Conservation (phyloP, 2,113 vertebrate genomes). For the Platichthys stellatus region DNA sequence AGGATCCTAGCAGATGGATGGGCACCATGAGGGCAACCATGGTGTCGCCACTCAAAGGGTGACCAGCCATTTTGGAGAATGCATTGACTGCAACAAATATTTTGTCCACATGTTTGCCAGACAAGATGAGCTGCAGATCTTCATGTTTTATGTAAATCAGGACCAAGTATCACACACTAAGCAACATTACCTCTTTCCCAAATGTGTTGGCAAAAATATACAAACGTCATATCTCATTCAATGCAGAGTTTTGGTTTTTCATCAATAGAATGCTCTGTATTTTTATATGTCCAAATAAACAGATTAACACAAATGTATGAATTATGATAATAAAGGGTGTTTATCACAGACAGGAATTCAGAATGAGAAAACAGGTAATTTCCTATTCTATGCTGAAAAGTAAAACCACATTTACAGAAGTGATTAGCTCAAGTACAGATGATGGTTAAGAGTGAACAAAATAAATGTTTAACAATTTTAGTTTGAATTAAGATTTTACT, state of each 20-base stretch:
- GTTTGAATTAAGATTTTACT: not conserved
- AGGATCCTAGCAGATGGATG: conserved; percentile 35
- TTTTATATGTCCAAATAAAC: no score
- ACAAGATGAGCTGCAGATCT: conserved; percentile 9
- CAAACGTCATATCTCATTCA: not conserved
- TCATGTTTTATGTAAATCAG: not conserved
- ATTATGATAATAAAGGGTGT: not conserved
- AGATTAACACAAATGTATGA: not conserved
- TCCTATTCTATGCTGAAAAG: not conserved
- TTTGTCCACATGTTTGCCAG: conserved; percentile 8
- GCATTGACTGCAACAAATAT: conserved; percentile 2
- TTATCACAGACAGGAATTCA: no score
- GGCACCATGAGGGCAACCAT: conserved; percentile 32
- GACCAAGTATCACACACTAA: not conserved
- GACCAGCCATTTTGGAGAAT: conserved; percentile 30
- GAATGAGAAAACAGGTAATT: not conserved
- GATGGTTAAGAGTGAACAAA: no score
- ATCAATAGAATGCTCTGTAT: no score
- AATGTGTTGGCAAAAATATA: not conserved
- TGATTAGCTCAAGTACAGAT: no score
- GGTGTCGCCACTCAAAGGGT: conserved; percentile 55
- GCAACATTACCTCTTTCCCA: not conserved
- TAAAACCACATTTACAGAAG: no score
- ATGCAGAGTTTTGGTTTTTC: not conserved
- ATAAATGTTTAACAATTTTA: no score